phyloP scores from a whole-genome alignment of 2,113 vertebrate species.

The Leptocoma aspasia region DNA sequence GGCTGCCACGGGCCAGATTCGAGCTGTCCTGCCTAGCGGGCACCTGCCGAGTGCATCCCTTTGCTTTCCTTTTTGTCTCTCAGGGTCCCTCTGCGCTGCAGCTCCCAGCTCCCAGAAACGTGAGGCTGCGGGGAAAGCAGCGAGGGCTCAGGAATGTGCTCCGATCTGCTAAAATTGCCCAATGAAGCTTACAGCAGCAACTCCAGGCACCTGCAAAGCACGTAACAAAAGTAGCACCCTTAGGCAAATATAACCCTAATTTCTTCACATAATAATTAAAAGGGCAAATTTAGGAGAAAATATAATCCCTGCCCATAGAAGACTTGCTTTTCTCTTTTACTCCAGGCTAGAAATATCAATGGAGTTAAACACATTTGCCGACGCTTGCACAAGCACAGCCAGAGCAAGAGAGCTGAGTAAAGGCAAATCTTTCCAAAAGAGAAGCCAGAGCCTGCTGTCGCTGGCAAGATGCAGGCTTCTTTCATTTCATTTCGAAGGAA shows the following conservation, averaged over 20 bases:
- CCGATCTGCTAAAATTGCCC: background rate
- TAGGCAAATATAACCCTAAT: background rate
- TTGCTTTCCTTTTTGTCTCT: background rate
- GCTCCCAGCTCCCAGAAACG: background rate
- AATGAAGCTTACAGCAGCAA: background rate
- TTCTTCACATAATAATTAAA: background rate
- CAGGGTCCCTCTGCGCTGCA: background rate
- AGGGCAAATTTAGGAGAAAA: background rate
- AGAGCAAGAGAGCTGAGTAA: background rate
- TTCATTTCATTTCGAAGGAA: too few species aligned
- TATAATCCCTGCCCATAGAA: background rate
- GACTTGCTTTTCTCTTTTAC: background rate
- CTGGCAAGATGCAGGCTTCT: background rate
- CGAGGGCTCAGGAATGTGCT: background rate
- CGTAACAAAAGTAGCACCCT: background rate
- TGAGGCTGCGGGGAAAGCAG: fast-evolving
- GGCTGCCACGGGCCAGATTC: background rate
- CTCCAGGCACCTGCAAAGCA: background rate
- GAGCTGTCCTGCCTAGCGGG: background rate
- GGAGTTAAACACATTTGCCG: background rate
- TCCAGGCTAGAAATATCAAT: background rate
- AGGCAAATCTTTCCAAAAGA: background rate
- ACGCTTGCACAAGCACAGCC: background rate
- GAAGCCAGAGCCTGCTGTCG: background rate
- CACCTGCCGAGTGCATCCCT: background rate